A percentile compares a stretch with the other conserved stretches of the same genome.
phyloP scores from a whole-genome alignment of 1,140 invertebrate genomes.

The Danaus plexippus region DNA sequence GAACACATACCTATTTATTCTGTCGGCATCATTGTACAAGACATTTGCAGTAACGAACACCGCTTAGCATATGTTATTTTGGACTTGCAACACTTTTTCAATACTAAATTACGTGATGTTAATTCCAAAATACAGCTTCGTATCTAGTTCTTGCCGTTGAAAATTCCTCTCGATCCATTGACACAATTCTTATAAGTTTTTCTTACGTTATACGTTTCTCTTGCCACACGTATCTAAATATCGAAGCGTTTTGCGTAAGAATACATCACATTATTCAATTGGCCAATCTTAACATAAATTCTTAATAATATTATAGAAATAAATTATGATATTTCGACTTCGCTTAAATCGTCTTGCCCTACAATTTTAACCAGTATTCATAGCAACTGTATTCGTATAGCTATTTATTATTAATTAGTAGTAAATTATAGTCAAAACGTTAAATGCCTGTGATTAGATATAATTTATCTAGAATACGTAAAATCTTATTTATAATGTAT shows the following conservation, averaged over 20 bases:
- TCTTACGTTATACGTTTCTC: neutral
- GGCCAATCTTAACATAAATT: slow-evolving; percentile 17
- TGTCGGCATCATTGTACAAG: slow-evolving; percentile 69
- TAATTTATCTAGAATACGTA: too few species aligned
- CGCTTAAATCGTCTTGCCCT: too few species aligned
- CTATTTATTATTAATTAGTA: too few species aligned
- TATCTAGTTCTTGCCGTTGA: too few species aligned
- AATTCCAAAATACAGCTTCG: slow-evolving; percentile 30
- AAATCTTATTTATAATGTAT: too few species aligned
- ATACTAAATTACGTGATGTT: slow-evolving; percentile 58
- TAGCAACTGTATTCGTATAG: too few species aligned
- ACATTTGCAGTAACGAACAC: slow-evolving; percentile 58
- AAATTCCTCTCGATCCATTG: too few species aligned
- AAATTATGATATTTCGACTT: slow-evolving; percentile 1
- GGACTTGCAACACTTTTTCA: slow-evolving; percentile 63
- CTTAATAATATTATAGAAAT: slow-evolving; percentile 14
- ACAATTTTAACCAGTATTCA: too few species aligned
- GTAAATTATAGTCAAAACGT: too few species aligned
- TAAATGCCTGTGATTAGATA: too few species aligned
- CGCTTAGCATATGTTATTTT: slow-evolving; percentile 65
- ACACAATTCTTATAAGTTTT: too few species aligned
- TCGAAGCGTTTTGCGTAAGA: slow-evolving; percentile 25
- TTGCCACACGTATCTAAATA: slow-evolving; percentile 14
- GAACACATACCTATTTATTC: slow-evolving; percentile 67
- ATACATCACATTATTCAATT: slow-evolving; percentile 23